Evolutionary conservation across 1,140 invertebrate genomes (phyloP), one percentile per base, ranked within the genome.

Genomic region (Scylla paramamosain): DNA sequence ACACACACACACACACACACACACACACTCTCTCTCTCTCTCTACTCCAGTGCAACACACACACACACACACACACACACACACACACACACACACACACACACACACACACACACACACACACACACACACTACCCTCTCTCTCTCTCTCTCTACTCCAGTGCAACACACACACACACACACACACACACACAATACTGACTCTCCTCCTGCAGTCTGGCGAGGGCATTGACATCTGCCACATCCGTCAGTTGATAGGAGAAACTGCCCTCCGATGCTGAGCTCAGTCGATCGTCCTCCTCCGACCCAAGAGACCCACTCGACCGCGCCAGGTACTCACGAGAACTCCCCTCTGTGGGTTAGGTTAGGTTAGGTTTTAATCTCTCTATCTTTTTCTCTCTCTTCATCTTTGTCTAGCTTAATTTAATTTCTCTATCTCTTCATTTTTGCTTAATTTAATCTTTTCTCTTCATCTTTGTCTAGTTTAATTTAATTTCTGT

Each of bases 131-230:
- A 39, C 39, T 6, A 39, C 6, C 39, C 52, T 59, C 52, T 59
- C 52, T 39, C 52, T 59, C 52, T 59, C 52, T 59, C 16, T 20
- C 52, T 20, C 52, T 59, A 59, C 52, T 8, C 0, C 16, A 2
- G n/a, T n/a, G n/a, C n/a, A n/a, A 59, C 52, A 20, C 52, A 12
- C 52, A 59, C 52, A 20, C 52, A 59, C 52, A 59, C 52, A 59
- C 20, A 77, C 67, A 25, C 67, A 77, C 16, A 77, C 67, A 77
- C 67, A 25, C 67, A 39, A 82, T 91, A 95, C 94, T 92, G 59
- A 96, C 96, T 96, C 93, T 96, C 96, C 96, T 96, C 96, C 91
- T 96, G 96, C 87, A 96, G 96, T 29, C 96, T 89, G 8, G 96
- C 96, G 25, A 96, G 91, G 86, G 96, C 96, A 89, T 96, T 96